Percentiles rank a stretch among this genome's conserved stretches.
These are phyloP conservation scores for Dolomedes plantarius DNA, from an alignment of 2,888 invertebrate genomes.

Conservation along the genomic window DNA sequence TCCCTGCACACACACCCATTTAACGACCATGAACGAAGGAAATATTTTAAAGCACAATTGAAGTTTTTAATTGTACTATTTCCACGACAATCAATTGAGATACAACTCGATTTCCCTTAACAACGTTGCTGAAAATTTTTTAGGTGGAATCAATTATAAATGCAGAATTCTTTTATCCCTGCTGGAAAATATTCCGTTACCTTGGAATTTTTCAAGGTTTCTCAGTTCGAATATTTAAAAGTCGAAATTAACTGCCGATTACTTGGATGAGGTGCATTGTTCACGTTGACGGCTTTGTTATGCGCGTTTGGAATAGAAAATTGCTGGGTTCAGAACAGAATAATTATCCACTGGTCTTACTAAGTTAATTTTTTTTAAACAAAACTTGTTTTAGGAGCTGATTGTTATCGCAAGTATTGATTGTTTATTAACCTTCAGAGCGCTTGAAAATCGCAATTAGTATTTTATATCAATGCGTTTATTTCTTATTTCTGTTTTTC, in stretches of 20 bases:
- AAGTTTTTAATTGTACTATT: not conserved
- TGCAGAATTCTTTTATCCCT: not conserved
- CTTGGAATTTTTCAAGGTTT: conserved; percentile 26
- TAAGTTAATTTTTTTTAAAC: not conserved
- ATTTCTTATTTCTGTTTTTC: too few species aligned
- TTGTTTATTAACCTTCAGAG: conserved; percentile 1
- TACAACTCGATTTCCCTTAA: not conserved
- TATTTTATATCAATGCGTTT: too few species aligned
- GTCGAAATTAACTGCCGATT: not conserved
- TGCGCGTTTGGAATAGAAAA: not conserved
- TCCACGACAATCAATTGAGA: not conserved
- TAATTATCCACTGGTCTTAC: not conserved
- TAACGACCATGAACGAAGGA: not conserved
- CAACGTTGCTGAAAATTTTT: not conserved
- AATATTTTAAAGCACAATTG: not conserved
- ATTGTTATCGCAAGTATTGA: not conserved
- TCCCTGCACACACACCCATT: not conserved
- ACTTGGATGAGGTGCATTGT: not conserved
- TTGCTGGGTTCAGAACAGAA: not conserved
- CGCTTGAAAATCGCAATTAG: too few species aligned
- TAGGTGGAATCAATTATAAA: not conserved
- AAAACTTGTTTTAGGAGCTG: not conserved
- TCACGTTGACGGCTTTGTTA: not conserved
- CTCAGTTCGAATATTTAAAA: not conserved
- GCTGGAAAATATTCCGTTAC: not conserved